A percentile compares a stretch with the other conserved stretches of the same genome.
phyloP scores from a whole-genome alignment of 92 coral and sea anemone species.

The Isaurus tuberculatus region DNA sequence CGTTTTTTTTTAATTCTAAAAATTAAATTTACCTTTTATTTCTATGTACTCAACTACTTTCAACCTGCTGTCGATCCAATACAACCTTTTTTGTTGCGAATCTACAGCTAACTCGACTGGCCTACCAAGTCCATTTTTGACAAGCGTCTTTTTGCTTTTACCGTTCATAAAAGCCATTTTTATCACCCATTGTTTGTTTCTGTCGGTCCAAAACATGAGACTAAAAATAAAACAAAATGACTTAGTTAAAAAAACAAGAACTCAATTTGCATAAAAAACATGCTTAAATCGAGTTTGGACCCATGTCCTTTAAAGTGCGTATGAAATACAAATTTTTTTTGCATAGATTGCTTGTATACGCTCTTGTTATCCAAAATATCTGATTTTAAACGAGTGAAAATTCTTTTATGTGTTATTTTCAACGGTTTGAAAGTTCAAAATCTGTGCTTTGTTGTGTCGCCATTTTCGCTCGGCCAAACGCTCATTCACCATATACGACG shows the following conservation, averaged over 20 bases:
- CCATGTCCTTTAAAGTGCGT: no score
- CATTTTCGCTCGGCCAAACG: no score
- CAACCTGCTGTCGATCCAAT: slow-evolving; percentile 32
- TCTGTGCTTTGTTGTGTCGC: no score
- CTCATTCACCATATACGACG: no score
- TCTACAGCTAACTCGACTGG: slow-evolving; percentile 43
- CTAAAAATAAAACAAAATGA: background rate
- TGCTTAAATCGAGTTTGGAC: background rate
- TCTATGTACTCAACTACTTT: slow-evolving; percentile 14
- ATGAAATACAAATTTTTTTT: no score
- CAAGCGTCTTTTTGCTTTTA: slow-evolving; percentile 3
- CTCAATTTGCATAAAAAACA: background rate
- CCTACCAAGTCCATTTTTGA: background rate
- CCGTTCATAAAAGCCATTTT: slow-evolving; percentile 40
- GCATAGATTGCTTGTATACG: no score
- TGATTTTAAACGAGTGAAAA: no score
- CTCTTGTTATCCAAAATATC: no score
- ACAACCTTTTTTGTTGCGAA: background rate
- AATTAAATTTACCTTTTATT: slow-evolving; percentile 6
- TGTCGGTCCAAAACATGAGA: slow-evolving; percentile 43
- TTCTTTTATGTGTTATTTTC: no score
- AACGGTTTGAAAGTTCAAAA: no score
- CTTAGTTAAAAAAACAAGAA: background rate
- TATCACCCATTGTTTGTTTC: background rate
- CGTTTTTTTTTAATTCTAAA: background rate